Base-by-base conservation (phyloP, 1,140 invertebrate genomes). In the Heliconius hermathena region DNA sequence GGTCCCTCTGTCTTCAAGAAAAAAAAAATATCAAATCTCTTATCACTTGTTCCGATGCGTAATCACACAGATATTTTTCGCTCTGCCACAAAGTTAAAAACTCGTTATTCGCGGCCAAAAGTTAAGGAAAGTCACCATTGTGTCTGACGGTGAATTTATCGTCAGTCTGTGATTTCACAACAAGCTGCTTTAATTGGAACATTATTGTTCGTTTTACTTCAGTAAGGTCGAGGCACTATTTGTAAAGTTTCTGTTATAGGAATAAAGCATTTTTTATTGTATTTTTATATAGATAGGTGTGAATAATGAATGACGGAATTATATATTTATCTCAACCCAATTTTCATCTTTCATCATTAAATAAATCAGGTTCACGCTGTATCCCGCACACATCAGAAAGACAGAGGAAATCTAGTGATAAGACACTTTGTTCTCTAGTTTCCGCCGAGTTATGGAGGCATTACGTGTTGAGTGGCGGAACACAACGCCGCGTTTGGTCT, bases 41-140 rank as follows among this genome's bases (percentile, higher is more conserved):
- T 60, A 60, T 60, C n/a, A n/a, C 81, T 79, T 81, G 49, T n/a
- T 72, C 83, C 73, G 74, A 66, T 71, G 49, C 74, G 76, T 73
- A 85, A 82, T 84, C 77, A 89, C 87, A 90, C 90, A 93, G 90
- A 93, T 87, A 94, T 91, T 92, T 92, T 92, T 92, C 90, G 89
- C 89, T 93, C 92, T 90, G 88, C 91, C 90, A 93, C 91, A 93
- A 94, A 94, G 91, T 94, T 94, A 93, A 94, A 94, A 94, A 94
- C 91, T 94, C 93, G 91, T 94, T 94, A 94, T 89, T 89, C 88
- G 90, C 83, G 84, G 86, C 85, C 88, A 90, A 91, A 92, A 94
- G 89, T 92, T 94, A 88, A 88, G 87, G 81, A 84, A 89, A 90
- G 84, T 84, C 83, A 84, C 87, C 88, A 92, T 93, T 93, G 90